Evolutionary conservation across 2,888 invertebrate genomes (phyloP).

Genomic region (Drosophila mercatorum): DNA sequence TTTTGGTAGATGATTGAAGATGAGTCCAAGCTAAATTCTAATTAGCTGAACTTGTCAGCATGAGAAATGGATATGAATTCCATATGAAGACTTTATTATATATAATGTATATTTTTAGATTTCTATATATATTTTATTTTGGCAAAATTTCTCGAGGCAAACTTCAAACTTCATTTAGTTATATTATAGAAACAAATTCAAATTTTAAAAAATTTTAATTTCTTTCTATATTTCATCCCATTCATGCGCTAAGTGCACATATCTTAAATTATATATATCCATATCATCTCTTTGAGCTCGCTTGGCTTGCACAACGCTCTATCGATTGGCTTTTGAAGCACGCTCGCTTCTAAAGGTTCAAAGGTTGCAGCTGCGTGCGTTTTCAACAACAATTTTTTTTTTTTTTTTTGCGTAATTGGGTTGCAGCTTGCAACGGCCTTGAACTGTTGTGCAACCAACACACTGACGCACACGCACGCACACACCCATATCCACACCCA

Average conservation of each 20-base stretch:
- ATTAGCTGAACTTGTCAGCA: too few relatives aligned
- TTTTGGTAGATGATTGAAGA: too few relatives aligned
- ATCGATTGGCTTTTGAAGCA: slow-evolving; percentile 9
- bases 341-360: slow-evolving; percentile 3
- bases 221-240: too few relatives aligned
- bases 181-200: not conserved
- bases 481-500: not conserved
- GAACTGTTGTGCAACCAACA: slow-evolving; percentile 48
- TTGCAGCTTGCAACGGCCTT: slow-evolving; percentile 55
- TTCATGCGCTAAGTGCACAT: too few relatives aligned
- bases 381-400: slow-evolving; percentile 22
- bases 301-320: slow-evolving; percentile 1
- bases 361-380: slow-evolving; percentile 15
- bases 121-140: too few relatives aligned
- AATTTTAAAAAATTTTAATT: too few relatives aligned
- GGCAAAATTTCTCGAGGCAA: not conserved
- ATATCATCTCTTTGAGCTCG: not conserved
- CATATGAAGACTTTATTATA: too few relatives aligned
- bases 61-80: too few relatives aligned
- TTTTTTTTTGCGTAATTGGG: slow-evolving; percentile 73
- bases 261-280: not conserved
- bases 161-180: not conserved
- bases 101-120: too few relatives aligned
- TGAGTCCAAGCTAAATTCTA: too few relatives aligned
- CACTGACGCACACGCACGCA: slow-evolving; percentile 13